A percentile compares a stretch with the other conserved stretches of the same genome.
phyloP scores from a whole-genome alignment of 2,888 invertebrate genomes.

The Agelastica alni region DNA sequence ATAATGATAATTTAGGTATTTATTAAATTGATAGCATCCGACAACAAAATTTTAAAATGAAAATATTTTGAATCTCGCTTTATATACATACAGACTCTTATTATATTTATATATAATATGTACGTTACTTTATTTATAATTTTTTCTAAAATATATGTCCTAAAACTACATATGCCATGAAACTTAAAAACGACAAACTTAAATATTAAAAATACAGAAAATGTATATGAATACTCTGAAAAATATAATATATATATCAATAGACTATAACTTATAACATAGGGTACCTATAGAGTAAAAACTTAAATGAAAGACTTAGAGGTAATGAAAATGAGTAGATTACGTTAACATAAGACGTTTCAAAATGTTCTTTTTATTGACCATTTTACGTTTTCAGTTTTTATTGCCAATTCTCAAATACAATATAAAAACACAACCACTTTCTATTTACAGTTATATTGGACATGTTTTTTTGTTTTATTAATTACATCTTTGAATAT shows the following conservation, averaged over 20 bases:
- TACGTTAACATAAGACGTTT: slow-evolving; percentile 26
- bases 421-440: slow-evolving; percentile 16
- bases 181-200: slow-evolving; percentile 44
- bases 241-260: slow-evolving; percentile 51
- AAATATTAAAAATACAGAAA: slow-evolving; percentile 45
- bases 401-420: slow-evolving; percentile 12
- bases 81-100: slow-evolving; percentile 24
- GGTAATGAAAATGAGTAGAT: slow-evolving; percentile 47
- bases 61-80: slow-evolving; percentile 23
- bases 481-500: slow-evolving; percentile 1
- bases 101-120: slow-evolving; percentile 19
- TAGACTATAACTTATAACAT: slow-evolving; percentile 31
- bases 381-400: neutral
- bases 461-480: slow-evolving; percentile 8
- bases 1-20: slow-evolving; percentile 20
- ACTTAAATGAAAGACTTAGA: slow-evolving; percentile 46
- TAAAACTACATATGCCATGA: slow-evolving; percentile 35
- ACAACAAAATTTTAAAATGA: slow-evolving; percentile 19
- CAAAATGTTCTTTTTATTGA: slow-evolving; percentile 17
- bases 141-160: slow-evolving; percentile 19
- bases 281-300: slow-evolving; percentile 28
- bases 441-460: slow-evolving; percentile 6
- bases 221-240: slow-evolving; percentile 56
- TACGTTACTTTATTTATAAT: slow-evolving; percentile 14
- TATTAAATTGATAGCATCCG: slow-evolving; percentile 20